Conservation (phyloP, 2,113 vertebrate genomes). For the Takifugu bimaculatus region DNA sequence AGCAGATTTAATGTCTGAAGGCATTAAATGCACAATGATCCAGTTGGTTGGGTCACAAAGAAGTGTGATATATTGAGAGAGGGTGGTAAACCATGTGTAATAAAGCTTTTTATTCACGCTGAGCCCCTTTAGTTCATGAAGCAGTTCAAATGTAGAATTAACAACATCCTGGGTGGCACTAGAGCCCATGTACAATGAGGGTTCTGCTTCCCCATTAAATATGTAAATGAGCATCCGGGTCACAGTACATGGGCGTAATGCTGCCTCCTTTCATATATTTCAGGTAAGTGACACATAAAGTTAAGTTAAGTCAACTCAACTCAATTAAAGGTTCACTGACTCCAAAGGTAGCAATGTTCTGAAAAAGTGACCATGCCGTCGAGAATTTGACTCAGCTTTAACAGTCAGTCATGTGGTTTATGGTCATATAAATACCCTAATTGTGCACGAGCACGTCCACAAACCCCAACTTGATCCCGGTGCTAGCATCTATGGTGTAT, state of each 20-base stretch:
- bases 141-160: too few species aligned
- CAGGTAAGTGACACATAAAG: too few species aligned
- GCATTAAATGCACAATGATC: not conserved
- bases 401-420: not conserved
- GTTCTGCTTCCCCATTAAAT: not conserved
- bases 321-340: too few species aligned
- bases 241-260: too few species aligned
- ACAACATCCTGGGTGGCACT: not conserved
- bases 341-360: not conserved
- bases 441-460: too few species aligned
- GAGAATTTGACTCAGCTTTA: not conserved
- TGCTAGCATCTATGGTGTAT: too few species aligned
- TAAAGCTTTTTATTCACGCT: not conserved
- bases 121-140: not conserved
- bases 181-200: not conserved
- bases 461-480: too few species aligned
- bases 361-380: not conserved
- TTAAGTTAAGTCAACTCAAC: too few species aligned
- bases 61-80: not conserved
- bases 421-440: too few species aligned
- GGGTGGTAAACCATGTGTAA: slow-evolving; percentile 2
- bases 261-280: too few species aligned
- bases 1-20: slow-evolving; percentile 15
- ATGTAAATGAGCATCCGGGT: not conserved
- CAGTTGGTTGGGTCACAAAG: not conserved